Percentiles rank a stretch among this genome's conserved stretches.
phyloP scores from a whole-genome alignment of 2,113 vertebrate genomes.

The Sialia sialis region DNA sequence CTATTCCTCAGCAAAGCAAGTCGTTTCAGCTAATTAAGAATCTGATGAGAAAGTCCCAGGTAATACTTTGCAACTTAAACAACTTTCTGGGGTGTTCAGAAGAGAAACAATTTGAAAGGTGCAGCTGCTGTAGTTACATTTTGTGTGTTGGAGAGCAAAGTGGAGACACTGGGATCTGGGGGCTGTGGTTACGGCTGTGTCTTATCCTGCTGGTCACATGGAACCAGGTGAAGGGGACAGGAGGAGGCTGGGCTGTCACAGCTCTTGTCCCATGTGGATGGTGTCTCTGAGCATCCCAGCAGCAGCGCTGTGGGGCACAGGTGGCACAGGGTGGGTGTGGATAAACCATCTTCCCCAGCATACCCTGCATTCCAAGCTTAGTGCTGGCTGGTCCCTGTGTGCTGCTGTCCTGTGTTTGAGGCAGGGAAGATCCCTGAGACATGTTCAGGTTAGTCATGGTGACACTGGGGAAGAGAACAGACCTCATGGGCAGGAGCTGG shows the following conservation, averaged over 20 bases:
- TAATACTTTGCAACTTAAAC: conserved; percentile 53
- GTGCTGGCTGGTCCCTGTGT: rapidly evolving
- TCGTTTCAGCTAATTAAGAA: conserved; percentile 52
- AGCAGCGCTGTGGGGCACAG: background rate
- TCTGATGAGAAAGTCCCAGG: conserved; percentile 30
- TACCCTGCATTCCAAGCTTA: background rate
- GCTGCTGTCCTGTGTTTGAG: background rate
- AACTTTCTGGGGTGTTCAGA: conserved; percentile 6
- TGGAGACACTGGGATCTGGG: rapidly evolving
- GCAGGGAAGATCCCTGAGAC: background rate
- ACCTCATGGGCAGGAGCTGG: rapidly evolving
- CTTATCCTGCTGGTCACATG: background rate
- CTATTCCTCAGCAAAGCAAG: conserved; percentile 13
- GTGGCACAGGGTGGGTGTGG: no score
- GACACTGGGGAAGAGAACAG: rapidly evolving
- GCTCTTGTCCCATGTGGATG: background rate
- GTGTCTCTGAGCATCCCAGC: rapidly evolving
- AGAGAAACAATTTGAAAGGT: conserved; percentile 10
- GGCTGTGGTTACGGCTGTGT: background rate
- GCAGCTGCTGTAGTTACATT: background rate
- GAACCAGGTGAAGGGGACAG: background rate
- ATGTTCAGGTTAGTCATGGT: background rate
- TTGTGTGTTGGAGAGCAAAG: background rate
- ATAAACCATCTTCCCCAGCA: background rate
- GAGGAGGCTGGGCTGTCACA: rapidly evolving